A percentile compares a stretch with the other conserved stretches of the same genome.
Evolutionary conservation across 2,888 invertebrate genomes (phyloP).

Genomic region (Xestia ashworthii): DNA sequence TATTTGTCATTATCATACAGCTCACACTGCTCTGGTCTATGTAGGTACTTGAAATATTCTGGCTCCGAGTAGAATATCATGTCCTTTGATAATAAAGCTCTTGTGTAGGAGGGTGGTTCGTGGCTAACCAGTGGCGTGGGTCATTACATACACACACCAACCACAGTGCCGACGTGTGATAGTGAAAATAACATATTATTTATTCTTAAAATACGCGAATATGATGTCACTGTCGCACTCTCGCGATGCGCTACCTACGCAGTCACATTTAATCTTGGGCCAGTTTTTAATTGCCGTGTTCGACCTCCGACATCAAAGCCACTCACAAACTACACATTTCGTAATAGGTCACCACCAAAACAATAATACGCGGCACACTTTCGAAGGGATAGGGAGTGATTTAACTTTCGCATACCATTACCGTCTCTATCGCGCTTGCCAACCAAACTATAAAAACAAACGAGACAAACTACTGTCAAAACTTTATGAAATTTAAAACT

Average conservation of each 20-base stretch:
- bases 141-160: constrained; percentile 34
- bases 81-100: constrained; percentile 22
- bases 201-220: constrained; percentile 75
- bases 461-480: constrained; percentile 82
- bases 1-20: constrained; percentile 38
- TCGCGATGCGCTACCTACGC: constrained; percentile 76
- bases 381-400: constrained; percentile 81
- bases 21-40: constrained; percentile 21
- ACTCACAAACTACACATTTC: constrained; percentile 78
- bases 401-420: constrained; percentile 74
- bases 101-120: background rate
- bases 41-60: constrained; percentile 4
- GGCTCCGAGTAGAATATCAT: background rate
- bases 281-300: constrained; percentile 68
- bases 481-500: constrained; percentile 80
- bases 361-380: constrained; percentile 86
- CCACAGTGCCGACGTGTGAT: constrained; percentile 46
- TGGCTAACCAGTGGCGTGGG: background rate
- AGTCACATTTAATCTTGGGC: constrained; percentile 73
- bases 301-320: constrained; percentile 70
- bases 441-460: constrained; percentile 69
- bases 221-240: constrained; percentile 79
- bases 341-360: constrained; percentile 86
- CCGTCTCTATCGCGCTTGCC: constrained; percentile 77
- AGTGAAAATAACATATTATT: constrained; percentile 65